Conservation (phyloP, 1,140 invertebrate genomes). For the Aphidius ervi region DNA sequence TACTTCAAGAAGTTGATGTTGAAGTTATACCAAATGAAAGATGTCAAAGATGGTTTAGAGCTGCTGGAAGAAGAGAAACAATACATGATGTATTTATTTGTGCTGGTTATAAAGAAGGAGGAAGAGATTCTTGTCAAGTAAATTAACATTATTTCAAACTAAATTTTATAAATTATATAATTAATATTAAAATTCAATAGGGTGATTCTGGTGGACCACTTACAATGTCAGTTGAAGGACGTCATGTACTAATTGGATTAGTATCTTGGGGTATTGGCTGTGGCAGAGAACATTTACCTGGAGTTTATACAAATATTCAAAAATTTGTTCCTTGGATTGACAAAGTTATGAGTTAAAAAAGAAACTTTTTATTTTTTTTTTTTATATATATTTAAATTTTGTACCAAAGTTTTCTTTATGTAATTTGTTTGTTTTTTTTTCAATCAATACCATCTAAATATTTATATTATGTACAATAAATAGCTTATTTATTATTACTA, state of each 20-base stretch:
- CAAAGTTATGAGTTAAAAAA: slow-evolving; percentile 63
- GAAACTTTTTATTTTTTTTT: too few relatives aligned
- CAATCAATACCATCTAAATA: too few relatives aligned
- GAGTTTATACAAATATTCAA: slow-evolving; percentile 87
- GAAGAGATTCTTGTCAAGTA: slow-evolving; percentile 64
- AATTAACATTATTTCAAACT: slow-evolving; percentile 14
- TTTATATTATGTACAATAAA: too few relatives aligned
- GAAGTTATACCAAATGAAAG: slow-evolving; percentile 82
- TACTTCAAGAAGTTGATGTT: slow-evolving; percentile 61
- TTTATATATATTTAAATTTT: too few relatives aligned
- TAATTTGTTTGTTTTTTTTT: too few relatives aligned
- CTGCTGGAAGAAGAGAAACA: slow-evolving; percentile 81
- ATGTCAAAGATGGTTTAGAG: slow-evolving; percentile 87
- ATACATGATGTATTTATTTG: slow-evolving; percentile 92
- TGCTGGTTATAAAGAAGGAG: slow-evolving; percentile 84
- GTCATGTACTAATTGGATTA: slow-evolving; percentile 78
- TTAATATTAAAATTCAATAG: slow-evolving; percentile 40
- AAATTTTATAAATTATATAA: slow-evolving; percentile 8
- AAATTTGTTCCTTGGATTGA: slow-evolving; percentile 91
- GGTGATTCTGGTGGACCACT: slow-evolving; percentile 82
- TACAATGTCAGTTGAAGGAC: slow-evolving; percentile 74
- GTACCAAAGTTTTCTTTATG: too few relatives aligned
- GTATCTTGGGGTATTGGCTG: slow-evolving; percentile 91
- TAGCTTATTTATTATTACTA: too few relatives aligned
- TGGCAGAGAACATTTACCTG: slow-evolving; percentile 81